phyloP scores from a whole-genome alignment of 2,113 vertebrate species.

The Tupaia tana region DNA sequence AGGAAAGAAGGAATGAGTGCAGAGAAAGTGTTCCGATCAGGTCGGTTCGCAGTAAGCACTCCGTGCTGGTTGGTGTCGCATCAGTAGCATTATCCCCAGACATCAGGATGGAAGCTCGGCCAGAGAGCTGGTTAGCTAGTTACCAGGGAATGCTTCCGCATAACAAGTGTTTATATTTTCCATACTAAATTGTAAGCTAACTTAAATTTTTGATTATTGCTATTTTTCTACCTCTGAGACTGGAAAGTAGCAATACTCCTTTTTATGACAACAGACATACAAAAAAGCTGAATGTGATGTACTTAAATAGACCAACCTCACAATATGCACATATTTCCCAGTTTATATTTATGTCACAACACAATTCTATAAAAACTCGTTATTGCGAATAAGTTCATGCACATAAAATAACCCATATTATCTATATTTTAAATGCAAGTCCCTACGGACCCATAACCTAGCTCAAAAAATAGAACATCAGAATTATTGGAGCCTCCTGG shows the following conservation, averaged over 20 bases:
- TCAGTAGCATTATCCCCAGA: not conserved
- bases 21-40: not conserved
- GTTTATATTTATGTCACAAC: not conserved
- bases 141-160: not conserved
- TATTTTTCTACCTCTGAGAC: not conserved
- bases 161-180: not conserved
- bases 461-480: not conserved
- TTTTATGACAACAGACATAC: not conserved
- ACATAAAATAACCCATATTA: fast-evolving
- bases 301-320: not conserved
- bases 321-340: not conserved
- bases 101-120: not conserved
- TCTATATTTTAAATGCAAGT: fast-evolving
- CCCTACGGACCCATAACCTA: not conserved
- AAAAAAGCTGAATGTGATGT: not conserved
- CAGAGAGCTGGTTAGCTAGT: not conserved
- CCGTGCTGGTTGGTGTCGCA: fast-evolving
- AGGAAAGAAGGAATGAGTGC: not conserved
- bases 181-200: not conserved
- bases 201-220: not conserved
- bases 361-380: not conserved
- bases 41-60: fast-evolving
- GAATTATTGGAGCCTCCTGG: not conserved
- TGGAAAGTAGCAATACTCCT: not conserved
- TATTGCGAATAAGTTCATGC: not conserved